These are phyloP conservation scores for Conchocele bisecta DNA, from an alignment of 2,888 invertebrate genomes.

Conservation along the genomic window DNA sequence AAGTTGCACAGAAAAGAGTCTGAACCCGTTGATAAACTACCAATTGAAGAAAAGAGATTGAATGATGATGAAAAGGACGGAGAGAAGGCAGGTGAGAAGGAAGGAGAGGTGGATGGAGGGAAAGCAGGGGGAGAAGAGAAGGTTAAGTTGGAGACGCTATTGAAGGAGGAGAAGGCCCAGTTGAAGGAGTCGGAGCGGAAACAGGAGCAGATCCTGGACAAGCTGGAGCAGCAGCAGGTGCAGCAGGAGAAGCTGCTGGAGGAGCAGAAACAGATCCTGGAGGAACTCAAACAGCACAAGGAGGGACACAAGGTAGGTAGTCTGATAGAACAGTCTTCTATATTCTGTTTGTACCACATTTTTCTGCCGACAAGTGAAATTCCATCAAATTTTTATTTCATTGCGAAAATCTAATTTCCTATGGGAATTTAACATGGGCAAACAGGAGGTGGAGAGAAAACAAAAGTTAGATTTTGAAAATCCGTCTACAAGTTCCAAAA, in stretches of 20 bases:
- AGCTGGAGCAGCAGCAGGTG: conserved; percentile 74
- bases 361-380: not conserved
- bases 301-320: conserved; percentile 62
- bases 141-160: conserved; percentile 47
- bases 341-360: not conserved
- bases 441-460: no score
- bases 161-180: conserved; percentile 53
- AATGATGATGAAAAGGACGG: conserved; percentile 1
- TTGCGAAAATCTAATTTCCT: no score
- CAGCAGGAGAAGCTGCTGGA: conserved; percentile 76
- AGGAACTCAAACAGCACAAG: conserved; percentile 78
- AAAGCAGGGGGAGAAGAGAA: conserved; percentile 31
- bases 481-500: no score
- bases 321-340: not conserved
- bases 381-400: no score
- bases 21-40: no score
- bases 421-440: no score
- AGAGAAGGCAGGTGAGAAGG: conserved; percentile 7
- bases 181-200: conserved; percentile 31
- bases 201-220: conserved; percentile 59
- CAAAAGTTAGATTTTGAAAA: no score
- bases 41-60: not conserved
- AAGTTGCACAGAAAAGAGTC: conserved; percentile 18
- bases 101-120: conserved; percentile 17
- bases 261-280: conserved; percentile 78